Evolutionary conservation across 2,888 invertebrate species (phyloP).

Genomic region (Pasiphila rectangulata): DNA sequence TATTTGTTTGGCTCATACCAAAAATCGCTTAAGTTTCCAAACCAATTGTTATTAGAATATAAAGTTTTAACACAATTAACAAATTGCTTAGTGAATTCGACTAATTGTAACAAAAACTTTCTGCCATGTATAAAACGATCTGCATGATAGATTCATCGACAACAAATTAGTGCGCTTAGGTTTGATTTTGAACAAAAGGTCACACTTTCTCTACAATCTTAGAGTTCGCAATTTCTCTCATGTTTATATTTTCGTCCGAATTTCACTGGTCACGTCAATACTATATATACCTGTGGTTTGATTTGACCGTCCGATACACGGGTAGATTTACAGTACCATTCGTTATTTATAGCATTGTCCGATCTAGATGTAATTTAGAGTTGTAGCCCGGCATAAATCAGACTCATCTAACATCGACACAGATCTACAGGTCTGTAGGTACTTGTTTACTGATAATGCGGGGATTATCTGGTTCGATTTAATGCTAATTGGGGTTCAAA

Average conservation of each 20-base stretch:
- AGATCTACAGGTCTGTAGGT: constrained; percentile 53
- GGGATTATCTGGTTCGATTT: constrained; percentile 25
- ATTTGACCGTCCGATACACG: constrained; percentile 72
- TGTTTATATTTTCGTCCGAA: constrained; percentile 17
- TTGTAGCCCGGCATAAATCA: constrained; percentile 75
- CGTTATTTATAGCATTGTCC: constrained; percentile 77
- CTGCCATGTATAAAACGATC: too few species aligned
- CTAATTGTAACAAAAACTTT: too few species aligned
- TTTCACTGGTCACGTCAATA: constrained; percentile 50
- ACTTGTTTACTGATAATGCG: constrained; percentile 62
- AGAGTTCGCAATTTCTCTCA: not conserved
- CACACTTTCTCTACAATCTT: not conserved
- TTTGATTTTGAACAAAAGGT: not conserved
- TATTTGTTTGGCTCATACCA: not conserved
- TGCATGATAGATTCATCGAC: not conserved
- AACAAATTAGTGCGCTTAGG: not conserved
- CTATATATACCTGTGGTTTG: constrained; percentile 61
- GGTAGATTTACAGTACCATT: constrained; percentile 77
- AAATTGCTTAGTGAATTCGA: too few species aligned
- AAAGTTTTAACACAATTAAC: not conserved
- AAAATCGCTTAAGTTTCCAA: not conserved
- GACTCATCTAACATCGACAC: constrained; percentile 60
- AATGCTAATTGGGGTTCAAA: constrained; percentile 23
- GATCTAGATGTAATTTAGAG: constrained; percentile 80
- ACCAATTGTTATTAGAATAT: too few species aligned